phyloP scores from a whole-genome alignment of 2,113 vertebrate species.

The Trichomycterus rosablanca region DNA sequence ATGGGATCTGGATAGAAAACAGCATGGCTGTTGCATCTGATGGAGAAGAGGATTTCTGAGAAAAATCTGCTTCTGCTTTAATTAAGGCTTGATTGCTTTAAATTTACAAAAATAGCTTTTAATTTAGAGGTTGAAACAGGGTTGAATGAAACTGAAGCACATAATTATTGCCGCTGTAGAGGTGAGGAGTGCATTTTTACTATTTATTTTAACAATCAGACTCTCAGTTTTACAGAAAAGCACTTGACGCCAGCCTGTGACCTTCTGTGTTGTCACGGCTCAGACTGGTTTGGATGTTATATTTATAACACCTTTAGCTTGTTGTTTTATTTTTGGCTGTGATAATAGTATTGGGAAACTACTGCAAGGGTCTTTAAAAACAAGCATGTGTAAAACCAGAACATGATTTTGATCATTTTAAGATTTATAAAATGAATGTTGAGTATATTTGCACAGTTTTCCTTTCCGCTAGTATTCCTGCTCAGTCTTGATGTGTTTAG shows the following conservation, averaged over 20 bases:
- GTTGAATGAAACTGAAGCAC: constrained; percentile 15
- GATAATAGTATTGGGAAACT: too few species aligned
- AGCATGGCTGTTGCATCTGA: constrained; percentile 6
- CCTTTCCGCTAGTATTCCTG: too few species aligned
- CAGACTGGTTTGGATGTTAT: neutral
- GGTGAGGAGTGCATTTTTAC: constrained; percentile 7
- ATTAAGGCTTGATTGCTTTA: constrained; percentile 35
- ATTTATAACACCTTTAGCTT: too few species aligned
- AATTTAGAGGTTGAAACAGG: constrained; percentile 22
- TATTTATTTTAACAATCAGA: neutral
- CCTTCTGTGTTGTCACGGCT: neutral
- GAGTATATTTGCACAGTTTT: too few species aligned
- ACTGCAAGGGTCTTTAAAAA: too few species aligned
- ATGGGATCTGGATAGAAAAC: constrained; percentile 3
- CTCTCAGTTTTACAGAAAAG: neutral
- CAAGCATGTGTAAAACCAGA: too few species aligned
- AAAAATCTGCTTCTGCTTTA: constrained; percentile 11
- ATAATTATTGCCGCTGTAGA: constrained; percentile 19
- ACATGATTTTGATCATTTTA: too few species aligned
- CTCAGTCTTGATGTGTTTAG: too few species aligned
- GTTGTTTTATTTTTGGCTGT: too few species aligned
- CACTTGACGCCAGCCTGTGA: neutral
- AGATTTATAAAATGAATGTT: too few species aligned
- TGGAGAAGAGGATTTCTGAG: constrained; percentile 2
- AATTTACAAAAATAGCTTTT: constrained; percentile 27